Base-by-base conservation (phyloP, 1,140 invertebrate species). In the Neodiprion virginianus region DNA sequence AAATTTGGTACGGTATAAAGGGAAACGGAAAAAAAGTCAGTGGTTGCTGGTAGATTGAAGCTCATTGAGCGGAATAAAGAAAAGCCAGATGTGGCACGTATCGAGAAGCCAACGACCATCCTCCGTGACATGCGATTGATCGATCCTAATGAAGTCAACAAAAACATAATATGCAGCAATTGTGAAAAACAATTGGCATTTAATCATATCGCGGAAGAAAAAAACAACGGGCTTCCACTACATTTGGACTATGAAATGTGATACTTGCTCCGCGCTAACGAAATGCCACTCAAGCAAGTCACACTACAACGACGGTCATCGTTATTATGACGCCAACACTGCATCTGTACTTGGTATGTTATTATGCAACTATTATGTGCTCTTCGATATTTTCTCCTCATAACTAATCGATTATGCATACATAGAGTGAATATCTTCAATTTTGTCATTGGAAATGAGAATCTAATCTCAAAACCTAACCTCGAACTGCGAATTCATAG, bases 241-340 rank as follows among this genome's bases (percentile, higher is more conserved):
- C n/a, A 69, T 69, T 69, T 69, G 7, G 68, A 69, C 68, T 8
- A 14, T 28, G 17, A 11, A 69, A 48, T 69, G 7, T 69, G 68
- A 69, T 69, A 69, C 10, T 69, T 69, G 68, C 68, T 69, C 7
- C 11, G 7, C 11, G 7, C 12, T 23, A 28, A 69, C 68, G 48
- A 69, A 69, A 49, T 11, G 11, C 68, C 68, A 69, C 68, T 69
- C 68, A 11, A 21, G 68, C 21, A 69, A 69, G 23, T 69, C n/a
- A 47, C 68, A 69, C 68, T 69, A 0, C 7, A 69, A 69, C 48
- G 68, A 69, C 68, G 68, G 68, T 8, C 68, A n/a, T 69, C 68
- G 4, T 28, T 69, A 69, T 69, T 69, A 69, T 69, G 68, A 69
- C 23, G 68, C 68, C 40, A 28, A 69, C 68, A 69, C 68, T 21